phyloP scores from a whole-genome alignment of 2,888 invertebrate genomes.

The Drosophila subsilvestris region DNA sequence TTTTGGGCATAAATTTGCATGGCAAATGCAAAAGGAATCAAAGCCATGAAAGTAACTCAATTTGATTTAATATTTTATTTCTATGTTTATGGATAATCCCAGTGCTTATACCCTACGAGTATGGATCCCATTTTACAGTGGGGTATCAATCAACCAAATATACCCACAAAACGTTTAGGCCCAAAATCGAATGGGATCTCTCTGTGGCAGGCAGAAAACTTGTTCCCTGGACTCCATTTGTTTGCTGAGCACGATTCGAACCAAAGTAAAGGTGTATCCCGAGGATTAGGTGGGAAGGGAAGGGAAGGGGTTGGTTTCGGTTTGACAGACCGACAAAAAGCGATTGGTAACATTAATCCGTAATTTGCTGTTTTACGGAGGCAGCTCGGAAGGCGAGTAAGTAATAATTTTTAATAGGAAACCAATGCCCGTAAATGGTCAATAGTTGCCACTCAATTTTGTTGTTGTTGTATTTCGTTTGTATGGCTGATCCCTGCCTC shows the following conservation, averaged over 20 bases:
- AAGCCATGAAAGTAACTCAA: background rate
- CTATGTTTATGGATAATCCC: background rate
- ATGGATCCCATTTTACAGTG: conserved; percentile 2
- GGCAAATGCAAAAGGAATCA: background rate
- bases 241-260: conserved; percentile 55
- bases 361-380: conserved; percentile 66
- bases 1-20: background rate
- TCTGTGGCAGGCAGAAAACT: conserved; percentile 14
- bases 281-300: background rate
- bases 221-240: conserved; percentile 39
- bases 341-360: conserved; percentile 72
- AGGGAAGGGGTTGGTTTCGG: background rate
- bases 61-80: background rate
- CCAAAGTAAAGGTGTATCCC: conserved; percentile 22
- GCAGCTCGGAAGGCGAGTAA: conserved; percentile 40
- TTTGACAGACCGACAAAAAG: conserved; percentile 27
- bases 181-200: conserved; percentile 16
- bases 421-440: conserved; percentile 65
- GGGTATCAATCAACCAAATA: conserved; percentile 14
- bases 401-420: conserved; percentile 78
- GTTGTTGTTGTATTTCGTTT: background rate
- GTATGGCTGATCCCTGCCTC: conserved; percentile 40
- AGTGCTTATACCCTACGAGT: background rate
- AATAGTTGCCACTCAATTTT: conserved; percentile 66
- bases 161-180: conserved; percentile 22